A percentile compares a stretch with the other conserved stretches of the same genome.
Conservation (phyloP, 2,113 vertebrate genomes). For the Pluvialis apricaria region DNA sequence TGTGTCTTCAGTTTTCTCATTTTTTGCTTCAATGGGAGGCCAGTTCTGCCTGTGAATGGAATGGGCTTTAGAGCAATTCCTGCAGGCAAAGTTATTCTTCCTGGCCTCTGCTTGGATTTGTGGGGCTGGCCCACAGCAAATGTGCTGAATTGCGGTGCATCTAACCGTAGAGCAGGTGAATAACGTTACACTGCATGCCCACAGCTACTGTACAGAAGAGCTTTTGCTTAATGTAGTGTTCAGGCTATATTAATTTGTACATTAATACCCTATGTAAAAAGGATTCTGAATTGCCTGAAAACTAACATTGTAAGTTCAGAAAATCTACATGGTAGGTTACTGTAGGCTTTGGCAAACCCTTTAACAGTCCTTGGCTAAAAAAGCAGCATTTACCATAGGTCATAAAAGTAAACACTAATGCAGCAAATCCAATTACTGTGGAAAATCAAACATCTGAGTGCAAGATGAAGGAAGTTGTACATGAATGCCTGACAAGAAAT, state of each 20-base stretch:
- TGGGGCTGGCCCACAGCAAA: background rate
- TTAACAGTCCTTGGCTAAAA: background rate
- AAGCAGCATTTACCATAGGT: background rate
- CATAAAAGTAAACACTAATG: conserved; percentile 13
- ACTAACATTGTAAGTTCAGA: background rate
- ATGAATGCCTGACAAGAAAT: conserved; percentile 40
- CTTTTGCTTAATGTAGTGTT: background rate
- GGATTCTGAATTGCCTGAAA: background rate
- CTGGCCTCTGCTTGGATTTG: background rate
- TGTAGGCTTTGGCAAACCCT: background rate
- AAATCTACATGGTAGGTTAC: background rate
- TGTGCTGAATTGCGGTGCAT: background rate
- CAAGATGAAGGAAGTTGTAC: conserved; percentile 42
- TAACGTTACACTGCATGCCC: background rate
- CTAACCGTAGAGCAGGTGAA: background rate
- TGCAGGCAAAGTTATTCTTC: background rate
- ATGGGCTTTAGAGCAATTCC: background rate
- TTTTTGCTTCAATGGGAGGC: background rate
- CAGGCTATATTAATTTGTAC: background rate
- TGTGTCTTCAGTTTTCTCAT: background rate
- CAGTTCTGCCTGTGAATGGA: background rate
- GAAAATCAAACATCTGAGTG: conserved; percentile 21
- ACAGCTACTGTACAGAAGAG: background rate
- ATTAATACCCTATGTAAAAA: background rate
- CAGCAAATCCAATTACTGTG: conserved; percentile 22